Percentiles rank a stretch among this genome's conserved stretches.
phyloP scores from a whole-genome alignment of 2,797 vertebrate species.

The Brotogeris chrysoptera region DNA sequence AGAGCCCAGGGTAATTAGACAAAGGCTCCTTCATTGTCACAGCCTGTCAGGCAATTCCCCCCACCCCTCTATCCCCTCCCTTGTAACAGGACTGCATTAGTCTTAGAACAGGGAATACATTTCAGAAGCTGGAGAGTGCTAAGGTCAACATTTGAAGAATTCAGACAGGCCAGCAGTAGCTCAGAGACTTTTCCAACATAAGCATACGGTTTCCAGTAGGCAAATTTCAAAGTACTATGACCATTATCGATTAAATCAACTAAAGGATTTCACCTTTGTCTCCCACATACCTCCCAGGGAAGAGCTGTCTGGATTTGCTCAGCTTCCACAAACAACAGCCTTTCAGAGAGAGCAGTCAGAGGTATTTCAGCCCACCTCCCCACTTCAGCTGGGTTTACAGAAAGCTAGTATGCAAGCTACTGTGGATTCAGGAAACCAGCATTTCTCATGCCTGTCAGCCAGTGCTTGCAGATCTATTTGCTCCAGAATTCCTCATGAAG shows the following conservation, averaged over 20 bases:
- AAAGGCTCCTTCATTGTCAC: neutral
- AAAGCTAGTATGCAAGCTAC: neutral
- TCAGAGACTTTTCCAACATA: neutral
- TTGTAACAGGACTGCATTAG: neutral
- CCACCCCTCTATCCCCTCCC: fast-evolving
- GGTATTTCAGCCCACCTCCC: neutral
- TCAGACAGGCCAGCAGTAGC: neutral
- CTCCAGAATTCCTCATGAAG: neutral
- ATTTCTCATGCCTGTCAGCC: neutral
- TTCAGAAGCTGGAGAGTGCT: neutral
- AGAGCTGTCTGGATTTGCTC: neutral
- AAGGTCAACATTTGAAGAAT: neutral
- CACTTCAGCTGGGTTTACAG: neutral
- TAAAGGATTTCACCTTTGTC: neutral
- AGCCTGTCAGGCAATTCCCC: neutral
- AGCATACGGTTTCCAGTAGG: neutral
- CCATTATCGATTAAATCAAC: neutral
- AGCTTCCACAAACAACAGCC: neutral
- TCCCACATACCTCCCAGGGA: neutral
- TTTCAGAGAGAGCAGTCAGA: neutral
- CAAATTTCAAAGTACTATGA: neutral
- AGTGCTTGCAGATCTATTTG: neutral
- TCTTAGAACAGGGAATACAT: neutral
- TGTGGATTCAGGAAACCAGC: neutral
- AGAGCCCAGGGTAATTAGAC: neutral